Base-by-base conservation (phyloP, 2,113 vertebrate genomes). In the Gopherus evgoodei region DNA sequence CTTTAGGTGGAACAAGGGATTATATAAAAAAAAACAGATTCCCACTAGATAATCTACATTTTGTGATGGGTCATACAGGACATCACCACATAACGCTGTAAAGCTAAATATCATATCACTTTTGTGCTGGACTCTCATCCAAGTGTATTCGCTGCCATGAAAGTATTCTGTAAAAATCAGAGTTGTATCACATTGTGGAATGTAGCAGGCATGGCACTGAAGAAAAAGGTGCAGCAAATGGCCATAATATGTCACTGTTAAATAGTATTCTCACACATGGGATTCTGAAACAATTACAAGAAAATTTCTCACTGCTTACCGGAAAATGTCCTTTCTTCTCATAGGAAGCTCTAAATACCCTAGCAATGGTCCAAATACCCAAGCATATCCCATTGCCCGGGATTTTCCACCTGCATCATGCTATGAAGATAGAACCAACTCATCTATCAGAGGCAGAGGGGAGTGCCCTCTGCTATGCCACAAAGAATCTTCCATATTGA, bases 1-100 rank as follows among this genome's bases (percentile, higher is more conserved):
- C 76, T 90, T 93, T 89, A 95, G 90, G 81, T 49, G 95, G 84
- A 75, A 27, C 27, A 78, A 90, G 12, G 4, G 69, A 75, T 93
- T 96, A 89, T 57, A 47, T 47, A 29, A 47, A 78, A 78, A 78
- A 47, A 47, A 78, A 93, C 62, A 89, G 78, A 88, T 44, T 49
- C 3, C 0, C 16, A n/a, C 86, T 8, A 56, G 24, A 0, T 22
- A 31, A 22, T 69, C 49, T 90, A 87, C n/a, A 86, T 91, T 92
- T 87, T 85, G 83, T 11, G 25, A 50, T 1, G 10, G 5, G 10
- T 35, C 75, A n/a, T 22, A n/a, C 78, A 53, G 44, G 57, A 29
- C 14, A 4, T 10, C 56, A 47, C 42, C 65, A 35, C 3, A 21
- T 83, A 52, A 52, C 1, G 21, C 52, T 81, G 3, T 31, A 59